Evolutionary conservation across 2,888 invertebrate genomes (phyloP).

Genomic region (Dimorphilus gyrociliatus): DNA sequence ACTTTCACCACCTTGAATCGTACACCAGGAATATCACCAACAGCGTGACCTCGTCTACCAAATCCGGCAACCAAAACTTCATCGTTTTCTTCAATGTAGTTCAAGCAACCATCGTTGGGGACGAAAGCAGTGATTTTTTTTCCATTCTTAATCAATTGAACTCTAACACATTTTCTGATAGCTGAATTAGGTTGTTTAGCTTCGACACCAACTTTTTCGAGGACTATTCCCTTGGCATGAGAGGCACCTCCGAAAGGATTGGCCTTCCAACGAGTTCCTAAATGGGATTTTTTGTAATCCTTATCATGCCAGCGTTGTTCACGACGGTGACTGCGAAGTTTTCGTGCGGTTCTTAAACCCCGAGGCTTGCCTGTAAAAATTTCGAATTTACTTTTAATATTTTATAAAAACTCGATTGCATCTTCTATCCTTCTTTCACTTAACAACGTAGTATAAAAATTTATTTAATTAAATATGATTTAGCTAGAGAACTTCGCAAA

Average conservation of each 20-base stretch:
- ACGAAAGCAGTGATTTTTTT: slow-evolving; percentile 99
- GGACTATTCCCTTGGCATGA: slow-evolving; percentile 98
- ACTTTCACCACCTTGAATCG: slow-evolving; percentile 91
- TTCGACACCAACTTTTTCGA: slow-evolving; percentile 99
- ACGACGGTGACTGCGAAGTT: slow-evolving; percentile 89
- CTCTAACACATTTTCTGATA: slow-evolving; percentile 95
- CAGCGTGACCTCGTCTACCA: slow-evolving; percentile 99
- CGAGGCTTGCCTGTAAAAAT: slow-evolving; percentile 96
- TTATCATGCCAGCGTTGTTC: slow-evolving; percentile 99
- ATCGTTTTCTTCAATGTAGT: slow-evolving; percentile 67
- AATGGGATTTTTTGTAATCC: slow-evolving; percentile 98
- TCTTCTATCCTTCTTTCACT: too few species aligned
- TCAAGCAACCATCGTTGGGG: slow-evolving; percentile 94
- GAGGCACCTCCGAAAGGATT: slow-evolving; percentile 99
- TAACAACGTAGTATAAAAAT: too few species aligned
- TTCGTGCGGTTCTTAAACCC: slow-evolving; percentile 95
- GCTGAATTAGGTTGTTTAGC: slow-evolving; percentile 99
- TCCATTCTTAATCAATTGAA: slow-evolving; percentile 96
- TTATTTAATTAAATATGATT: too few species aligned
- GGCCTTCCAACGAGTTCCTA: slow-evolving; percentile 99
- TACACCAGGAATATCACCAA: slow-evolving; percentile 94
- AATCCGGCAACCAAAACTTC: slow-evolving; percentile 76
- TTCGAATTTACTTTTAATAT: too few species aligned
- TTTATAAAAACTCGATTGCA: too few species aligned
- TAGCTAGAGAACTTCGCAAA: too few species aligned